Base-by-base conservation (phyloP, 2,888 invertebrate species). In the Gortyna flavago region DNA sequence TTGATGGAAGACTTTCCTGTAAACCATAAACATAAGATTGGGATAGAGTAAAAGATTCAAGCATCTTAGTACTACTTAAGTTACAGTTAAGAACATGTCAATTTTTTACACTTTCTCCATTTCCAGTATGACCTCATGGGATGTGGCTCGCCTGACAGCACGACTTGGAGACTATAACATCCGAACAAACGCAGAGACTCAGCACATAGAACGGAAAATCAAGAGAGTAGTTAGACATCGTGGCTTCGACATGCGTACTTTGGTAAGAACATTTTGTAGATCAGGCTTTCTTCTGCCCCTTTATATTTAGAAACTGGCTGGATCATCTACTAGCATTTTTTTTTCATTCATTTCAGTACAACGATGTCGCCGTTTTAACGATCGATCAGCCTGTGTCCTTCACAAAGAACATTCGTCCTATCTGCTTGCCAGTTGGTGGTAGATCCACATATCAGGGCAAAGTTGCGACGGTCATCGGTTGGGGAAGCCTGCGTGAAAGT, bases 401-500 rank as follows among this genome's bases (percentile, higher is more conserved):
- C 92, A 97, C 97, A 4, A 97, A 97, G 89, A 97, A 97, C 87
- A 97, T 99, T 80, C 97, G 98, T 80, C 98, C 99, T 0, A 97
- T 99, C 79, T 99, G 99, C 90, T 93, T 99, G 87, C 98, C 98
- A 13, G 90, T 93, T 21, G 97, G 97, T 25, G 94, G 97, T 13
- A 95, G 97, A 70, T 97, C 83, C 38, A 79, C 97, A 2, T 98
- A 98, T 91, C 96, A 97, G 57, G 98, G 98, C 3, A 97, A 97
- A 85, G 97, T 97, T 21, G 99, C 97, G 2, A 98, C 98, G 0
- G 98, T 99, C 7, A 98, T 98, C 77, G 99, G 99, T 64, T 99
- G 99, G 99, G 99, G 99, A 68, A 98, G 98, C 90, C 95, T 98
- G 84, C 96, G 97, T 90, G 98, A 98, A 94, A 98, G 98, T 98